phyloP scores from a whole-genome alignment of 2,888 invertebrate genomes.

The Andricus quercusramuli region DNA sequence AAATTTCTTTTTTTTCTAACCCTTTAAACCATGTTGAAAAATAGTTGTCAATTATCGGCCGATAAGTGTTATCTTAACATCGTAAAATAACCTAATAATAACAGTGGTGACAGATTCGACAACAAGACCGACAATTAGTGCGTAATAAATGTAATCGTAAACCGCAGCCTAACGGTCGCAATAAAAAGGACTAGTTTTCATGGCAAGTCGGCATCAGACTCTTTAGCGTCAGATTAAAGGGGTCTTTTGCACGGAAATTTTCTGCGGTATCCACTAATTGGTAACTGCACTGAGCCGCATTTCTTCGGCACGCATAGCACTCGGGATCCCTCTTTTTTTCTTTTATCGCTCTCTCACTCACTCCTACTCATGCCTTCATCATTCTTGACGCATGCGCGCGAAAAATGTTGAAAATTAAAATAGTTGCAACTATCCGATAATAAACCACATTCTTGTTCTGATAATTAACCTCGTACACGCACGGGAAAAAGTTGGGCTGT shows the following conservation, averaged over 20 bases:
- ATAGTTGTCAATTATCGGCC: too few species aligned
- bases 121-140: slow-evolving; percentile 43
- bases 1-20: too few species aligned
- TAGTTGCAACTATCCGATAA: slow-evolving; percentile 55
- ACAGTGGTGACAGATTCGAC: slow-evolving; percentile 22
- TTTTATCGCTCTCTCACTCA: slow-evolving; percentile 27
- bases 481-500: too few species aligned
- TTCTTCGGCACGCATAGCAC: slow-evolving; percentile 53
- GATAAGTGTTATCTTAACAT: too few species aligned
- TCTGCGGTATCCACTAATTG: slow-evolving; percentile 65
- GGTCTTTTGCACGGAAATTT: slow-evolving; percentile 58
- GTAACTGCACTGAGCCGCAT: slow-evolving; percentile 54
- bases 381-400: slow-evolving; percentile 47
- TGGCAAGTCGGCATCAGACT: slow-evolving; percentile 43
- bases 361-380: slow-evolving; percentile 40
- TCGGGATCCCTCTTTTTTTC: slow-evolving; percentile 43
- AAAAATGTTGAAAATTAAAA: slow-evolving; percentile 62
- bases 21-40: too few species aligned
- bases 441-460: not conserved
- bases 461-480: slow-evolving; percentile 46
- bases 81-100: not conserved
- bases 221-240: slow-evolving; percentile 46
- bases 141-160: slow-evolving; percentile 44
- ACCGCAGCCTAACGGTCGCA: slow-evolving; percentile 26
- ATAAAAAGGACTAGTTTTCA: slow-evolving; percentile 48